Evolutionary conservation across 1,140 invertebrate species (phyloP), one percentile per base, ranked within the genome.

Genomic region (Coptotermes formosanus): DNA sequence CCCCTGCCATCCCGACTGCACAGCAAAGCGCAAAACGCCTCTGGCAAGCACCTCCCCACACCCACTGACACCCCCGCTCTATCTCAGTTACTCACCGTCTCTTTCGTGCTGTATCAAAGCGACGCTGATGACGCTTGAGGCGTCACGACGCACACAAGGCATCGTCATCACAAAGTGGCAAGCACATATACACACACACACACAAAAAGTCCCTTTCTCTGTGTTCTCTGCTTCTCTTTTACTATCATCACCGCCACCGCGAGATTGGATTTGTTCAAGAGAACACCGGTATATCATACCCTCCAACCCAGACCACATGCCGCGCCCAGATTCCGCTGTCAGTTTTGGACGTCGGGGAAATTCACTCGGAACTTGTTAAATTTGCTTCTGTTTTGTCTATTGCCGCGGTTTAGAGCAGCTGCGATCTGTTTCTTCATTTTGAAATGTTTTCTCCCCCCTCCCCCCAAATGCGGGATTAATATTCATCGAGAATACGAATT

Each of bases 351-450:
- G 19, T 55, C 14, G 52, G 87, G 88, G 87, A 88, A 88, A 88
- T 88, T 88, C 88, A 87, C 87, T 88, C 88, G 88, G 88, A 88
- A 88, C 87, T 88, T 87, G 87, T 88, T 88, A 88, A 88, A 69
- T 88, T 85, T 87, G 75, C 44, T 85, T 81, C 52, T 55, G 52
- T 55, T 55, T 21, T 55, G 52, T 55, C 14, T 55, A 1, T 21
- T 21, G 52, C 4, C 52, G 52, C 19, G 52, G 52, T 55, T 55
- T 55, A 55, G 52, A 16, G 19, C 3, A 12, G 52, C 19, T 55
- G 19, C 1, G 52, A 55, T 55, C 19, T 55, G 52, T 55, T 55
- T 55, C 52, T 19, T 21, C 52, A 55, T 55, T 55, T 55, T 55
- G 52, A 21, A 55, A 55, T 21, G 52, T 16, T 19, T 55, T 19